phyloP scores from a whole-genome alignment of 2,113 vertebrate genomes.

The Hypocryptadius cinnamomeus region DNA sequence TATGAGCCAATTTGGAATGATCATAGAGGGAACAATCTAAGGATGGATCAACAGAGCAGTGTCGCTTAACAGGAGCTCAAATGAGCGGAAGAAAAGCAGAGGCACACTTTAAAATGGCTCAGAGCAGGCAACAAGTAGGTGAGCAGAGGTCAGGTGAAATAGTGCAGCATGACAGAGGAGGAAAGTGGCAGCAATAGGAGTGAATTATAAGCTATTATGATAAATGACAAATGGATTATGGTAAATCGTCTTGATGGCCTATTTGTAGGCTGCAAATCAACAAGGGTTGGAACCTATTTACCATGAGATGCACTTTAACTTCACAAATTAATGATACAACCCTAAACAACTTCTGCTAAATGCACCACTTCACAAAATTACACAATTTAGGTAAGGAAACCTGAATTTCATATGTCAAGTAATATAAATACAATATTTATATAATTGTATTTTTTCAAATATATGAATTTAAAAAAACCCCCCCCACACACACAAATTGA shows the following conservation, averaged over 20 bases:
- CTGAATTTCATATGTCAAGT: slow-evolving; percentile 26
- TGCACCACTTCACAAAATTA: slow-evolving; percentile 53
- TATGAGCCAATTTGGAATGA: background rate
- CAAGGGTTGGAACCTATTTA: slow-evolving; percentile 1
- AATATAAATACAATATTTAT: slow-evolving; percentile 17
- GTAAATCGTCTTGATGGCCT: background rate
- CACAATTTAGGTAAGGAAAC: slow-evolving; percentile 30
- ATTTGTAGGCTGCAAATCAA: slow-evolving; percentile 31
- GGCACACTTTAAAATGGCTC: slow-evolving; percentile 33
- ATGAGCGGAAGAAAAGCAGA: background rate
- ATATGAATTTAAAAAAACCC: background rate
- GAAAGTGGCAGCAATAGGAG: background rate
- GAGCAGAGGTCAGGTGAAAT: slow-evolving; percentile 26
- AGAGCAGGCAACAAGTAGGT: background rate
- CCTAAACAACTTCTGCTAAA: slow-evolving; percentile 57
- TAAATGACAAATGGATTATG: slow-evolving; percentile 4
- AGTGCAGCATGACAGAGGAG: background rate
- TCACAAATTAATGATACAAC: slow-evolving; percentile 43
- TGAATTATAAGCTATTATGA: slow-evolving; percentile 48
- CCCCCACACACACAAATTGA: background rate
- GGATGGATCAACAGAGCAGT: background rate
- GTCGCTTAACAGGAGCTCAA: background rate
- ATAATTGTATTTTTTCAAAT: slow-evolving; percentile 44
- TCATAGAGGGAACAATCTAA: background rate
- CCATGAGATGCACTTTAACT: background rate